phyloP scores from a whole-genome alignment of 2,888 invertebrate species.

The Ectemnius cavifrons region DNA sequence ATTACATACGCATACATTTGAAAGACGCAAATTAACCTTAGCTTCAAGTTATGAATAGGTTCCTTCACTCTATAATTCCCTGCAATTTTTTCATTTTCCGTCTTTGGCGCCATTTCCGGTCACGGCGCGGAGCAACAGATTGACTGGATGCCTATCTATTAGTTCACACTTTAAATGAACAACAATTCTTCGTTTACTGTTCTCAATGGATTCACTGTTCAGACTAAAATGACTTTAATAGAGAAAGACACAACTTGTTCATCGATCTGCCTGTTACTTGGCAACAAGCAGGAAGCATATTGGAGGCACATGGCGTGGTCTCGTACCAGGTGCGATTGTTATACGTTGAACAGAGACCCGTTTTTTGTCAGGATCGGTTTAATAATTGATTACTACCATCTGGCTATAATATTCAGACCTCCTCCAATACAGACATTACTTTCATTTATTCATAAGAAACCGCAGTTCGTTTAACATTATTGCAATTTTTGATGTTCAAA shows the following conservation, averaged over 20 bases:
- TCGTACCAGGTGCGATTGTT: neutral
- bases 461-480: too few relatives aligned
- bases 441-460: too few relatives aligned
- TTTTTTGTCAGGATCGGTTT: constrained; percentile 5
- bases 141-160: neutral
- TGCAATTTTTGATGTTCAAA: too few relatives aligned
- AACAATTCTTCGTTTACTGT: too few relatives aligned
- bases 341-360: neutral
- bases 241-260: constrained; percentile 25
- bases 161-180: too few relatives aligned
- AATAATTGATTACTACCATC: too few relatives aligned
- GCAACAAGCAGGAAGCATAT: constrained; percentile 25
- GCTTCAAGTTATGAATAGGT: constrained; percentile 71
- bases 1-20: too few relatives aligned
- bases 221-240: constrained; percentile 6
- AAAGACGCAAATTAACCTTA: constrained; percentile 62
- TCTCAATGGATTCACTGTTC: neutral
- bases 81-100: constrained; percentile 70
- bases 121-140: neutral
- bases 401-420: too few relatives aligned
- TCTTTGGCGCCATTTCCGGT: constrained; percentile 56
- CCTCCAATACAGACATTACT: too few relatives aligned
- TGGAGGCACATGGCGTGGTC: neutral
- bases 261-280: constrained; percentile 50
- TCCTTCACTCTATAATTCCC: constrained; percentile 70